Conservation (phyloP, 1,140 invertebrate genomes). For the Philotrypesis tridentata region DNA sequence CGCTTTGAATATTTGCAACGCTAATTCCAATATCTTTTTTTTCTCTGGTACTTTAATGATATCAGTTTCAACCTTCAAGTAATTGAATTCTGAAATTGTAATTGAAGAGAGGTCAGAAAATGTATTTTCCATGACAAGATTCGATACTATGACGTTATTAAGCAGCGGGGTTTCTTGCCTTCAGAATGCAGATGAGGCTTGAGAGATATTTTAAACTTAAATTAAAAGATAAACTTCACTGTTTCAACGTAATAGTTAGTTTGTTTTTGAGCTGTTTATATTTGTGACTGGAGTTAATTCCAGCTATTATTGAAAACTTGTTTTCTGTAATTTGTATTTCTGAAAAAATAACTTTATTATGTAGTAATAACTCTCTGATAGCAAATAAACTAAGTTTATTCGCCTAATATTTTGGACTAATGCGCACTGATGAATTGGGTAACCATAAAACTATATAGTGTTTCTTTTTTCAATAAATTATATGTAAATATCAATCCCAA, state of each 20-base stretch:
- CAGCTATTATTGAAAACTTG: not conserved
- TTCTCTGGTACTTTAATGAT: not conserved
- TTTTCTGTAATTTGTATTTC: too few species aligned
- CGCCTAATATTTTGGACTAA: too few species aligned
- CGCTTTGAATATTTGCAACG: too few species aligned
- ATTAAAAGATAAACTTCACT: not conserved
- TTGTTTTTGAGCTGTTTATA: not conserved
- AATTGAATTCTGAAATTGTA: not conserved
- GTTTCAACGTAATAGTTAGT: not conserved
- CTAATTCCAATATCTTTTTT: too few species aligned
- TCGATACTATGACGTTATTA: not conserved
- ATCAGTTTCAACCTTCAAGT: too few species aligned
- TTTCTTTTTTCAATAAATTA: too few species aligned
- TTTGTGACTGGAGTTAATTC: not conserved
- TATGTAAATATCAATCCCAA: too few species aligned
- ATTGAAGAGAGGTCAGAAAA: conserved; percentile 2
- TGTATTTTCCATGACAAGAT: conserved; percentile 9
- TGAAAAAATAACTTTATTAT: too few species aligned
- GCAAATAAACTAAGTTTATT: too few species aligned
- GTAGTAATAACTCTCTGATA: too few species aligned
- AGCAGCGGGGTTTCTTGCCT: not conserved
- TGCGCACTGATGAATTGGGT: too few species aligned
- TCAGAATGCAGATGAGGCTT: not conserved
- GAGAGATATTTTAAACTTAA: not conserved
- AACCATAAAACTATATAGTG: too few species aligned